These are phyloP conservation scores for Nasua narica DNA, from an alignment of 2,797 vertebrate genomes.

Conservation along the genomic window DNA sequence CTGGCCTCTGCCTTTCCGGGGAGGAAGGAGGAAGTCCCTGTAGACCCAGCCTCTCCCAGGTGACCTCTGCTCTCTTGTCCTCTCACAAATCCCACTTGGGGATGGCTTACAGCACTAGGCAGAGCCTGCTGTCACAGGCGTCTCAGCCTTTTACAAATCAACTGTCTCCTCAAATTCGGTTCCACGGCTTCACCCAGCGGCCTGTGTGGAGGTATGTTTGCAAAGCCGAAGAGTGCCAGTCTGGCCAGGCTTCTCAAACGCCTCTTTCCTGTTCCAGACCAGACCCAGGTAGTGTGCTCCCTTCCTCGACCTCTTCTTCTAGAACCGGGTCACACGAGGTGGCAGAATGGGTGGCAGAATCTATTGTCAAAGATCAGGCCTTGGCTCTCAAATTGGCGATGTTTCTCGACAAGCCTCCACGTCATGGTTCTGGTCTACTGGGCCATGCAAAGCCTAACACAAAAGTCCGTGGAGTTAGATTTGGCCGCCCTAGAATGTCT, in stretches of 20 bases:
- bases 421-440: neutral
- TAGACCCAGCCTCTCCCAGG: neutral
- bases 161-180: constrained; percentile 44
- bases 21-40: neutral
- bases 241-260: neutral
- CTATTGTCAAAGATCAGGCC: neutral
- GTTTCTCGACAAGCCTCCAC: neutral
- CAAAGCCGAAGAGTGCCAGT: neutral
- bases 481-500: neutral
- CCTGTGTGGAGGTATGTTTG: neutral
- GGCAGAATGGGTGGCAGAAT: too few species aligned
- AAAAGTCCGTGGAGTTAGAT: neutral
- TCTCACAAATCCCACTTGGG: neutral
- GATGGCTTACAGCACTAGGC: neutral
- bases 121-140: neutral
- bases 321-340: neutral
- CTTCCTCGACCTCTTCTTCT: neutral
- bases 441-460: neutral
- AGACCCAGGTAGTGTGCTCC: neutral
- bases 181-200: neutral
- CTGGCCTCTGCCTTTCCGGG: neutral
- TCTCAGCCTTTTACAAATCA: constrained; percentile 24
- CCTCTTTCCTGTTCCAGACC: neutral
- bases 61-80: neutral
- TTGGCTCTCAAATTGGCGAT: neutral